Base-by-base conservation (phyloP, 2,888 invertebrate species). In the Pandemis heparana region DNA sequence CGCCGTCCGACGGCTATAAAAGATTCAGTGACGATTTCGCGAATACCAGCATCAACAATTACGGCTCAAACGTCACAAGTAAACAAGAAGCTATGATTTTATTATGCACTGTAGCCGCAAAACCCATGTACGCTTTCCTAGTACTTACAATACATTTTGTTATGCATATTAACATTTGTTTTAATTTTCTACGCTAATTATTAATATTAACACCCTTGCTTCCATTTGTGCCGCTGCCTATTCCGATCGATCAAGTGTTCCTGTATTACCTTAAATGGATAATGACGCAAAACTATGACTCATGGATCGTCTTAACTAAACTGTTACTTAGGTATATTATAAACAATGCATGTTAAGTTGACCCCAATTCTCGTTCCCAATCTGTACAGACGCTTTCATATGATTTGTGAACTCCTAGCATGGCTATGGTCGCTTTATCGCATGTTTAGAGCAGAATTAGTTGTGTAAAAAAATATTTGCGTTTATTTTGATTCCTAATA, bases 1-100 rank as follows among this genome's bases (percentile, higher is more conserved):
- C 95, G 85, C 94, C 94, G 86, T 94, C 95, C 83, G 96, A 96
- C 85, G 96, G 96, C 75, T 96, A 96, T 88, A 95, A 95, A 91
- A 93, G 95, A 85, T 96, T 96, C 85, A 95, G 95, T 89, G 95
- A 96, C 89, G 96, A 96, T 89, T 92, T 94, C 86, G 92, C 92
- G 85, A 92, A 92, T 84, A 85, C 88, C 92, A 93, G 93, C 89
- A 85, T 93, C 92, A 94, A 94, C 92, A 95, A 95, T 85, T 96
- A 96, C 90, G 96, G 96, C 85, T 95, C 96, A 78, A 96, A 95
- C 84, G 94, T 92, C 82, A 85, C 95, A 90, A 95, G 96, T 96
- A 95, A 95, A 95, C 84, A 76, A 85, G 88, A 89, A 90, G 87
- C 88, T 89, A 87, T 86, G 82, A 87, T 88, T 87, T 87, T 88